Evolutionary conservation across 2,797 vertebrate genomes (phyloP), one percentile per base, ranked within the genome.

Genomic region (Microctenopoma stevenorrisi): DNA sequence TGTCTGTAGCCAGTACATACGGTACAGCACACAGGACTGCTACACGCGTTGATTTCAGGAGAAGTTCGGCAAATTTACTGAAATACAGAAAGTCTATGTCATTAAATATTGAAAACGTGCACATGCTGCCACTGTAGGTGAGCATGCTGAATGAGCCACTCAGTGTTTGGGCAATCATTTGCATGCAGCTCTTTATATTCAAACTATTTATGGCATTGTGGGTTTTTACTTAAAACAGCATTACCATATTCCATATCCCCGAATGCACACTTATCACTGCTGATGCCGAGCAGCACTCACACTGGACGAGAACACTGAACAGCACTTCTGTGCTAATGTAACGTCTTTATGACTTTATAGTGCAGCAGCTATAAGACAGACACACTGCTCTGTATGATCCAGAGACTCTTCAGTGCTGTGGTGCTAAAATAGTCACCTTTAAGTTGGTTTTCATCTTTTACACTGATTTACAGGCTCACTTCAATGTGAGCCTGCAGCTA

Each of bases 261-360:
- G 38, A 43, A 52, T 35, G 28, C 0, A 3, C 30, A 43, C 14
- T 35, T 43, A 14, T 61, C 6, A 11, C 38, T 33, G 5, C 56
- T 37, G 12, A 66, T 54, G 7, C 50, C 40, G 16, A 48, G 28
- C 8, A 54, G 58, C 50, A 51, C 44, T 22, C 56, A 42, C 16
- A 66, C 57, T 43, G 7, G 35, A 30, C 3, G 42, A 49, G 35
- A 11, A 14, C 35, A 52, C 40, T 14, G n/a, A 2, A 11, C 26
- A 42, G 28, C n/a, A 8, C 54, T 69, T 40, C 49, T 49, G 57
- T 61, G 25, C 14, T 11, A 44, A 35, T 44, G 37, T 35, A 30
- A 58, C 18, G 22, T 22, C 11, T 62, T 44, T 51, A 26, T 54
- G 61, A 57, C 40, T 50, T 26, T 25, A 14, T 6, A 25, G 4